Base-by-base conservation (phyloP, 2,888 invertebrate species). In the Noctua fimbriata region DNA sequence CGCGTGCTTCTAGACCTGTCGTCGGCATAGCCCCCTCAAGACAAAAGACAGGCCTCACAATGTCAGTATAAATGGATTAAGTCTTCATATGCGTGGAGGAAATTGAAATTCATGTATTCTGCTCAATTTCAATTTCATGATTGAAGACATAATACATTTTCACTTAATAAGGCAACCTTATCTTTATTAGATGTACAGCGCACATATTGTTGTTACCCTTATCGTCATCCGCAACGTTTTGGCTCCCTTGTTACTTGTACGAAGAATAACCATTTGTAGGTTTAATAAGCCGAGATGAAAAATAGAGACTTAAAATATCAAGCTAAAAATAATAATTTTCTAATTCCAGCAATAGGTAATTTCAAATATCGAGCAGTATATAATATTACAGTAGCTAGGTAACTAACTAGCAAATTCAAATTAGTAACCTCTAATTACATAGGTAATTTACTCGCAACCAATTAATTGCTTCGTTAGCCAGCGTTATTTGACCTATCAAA, bases 1-100 rank as follows among this genome's bases (percentile, higher is more conserved):
- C 79, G 84, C 79, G 78, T 89, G 79, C 67, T 87, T 80, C 87
- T 77, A 84, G 82, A 82, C 86, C 88, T 86, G 78, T 73, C 82
- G 84, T 63, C 89, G 71, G 67, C 89, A 76, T 73, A 70, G 76
- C 74, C 67, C 66, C 24, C 63, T 63, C 72, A 73, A 79, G 49
- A 87, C 89, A 87, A 76, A 81, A 79, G 83, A 63, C 65, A 55
- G 41, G 70, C 81, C 67, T 66, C 79, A 75, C 83, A 79, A 82
- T 83, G 66, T 79, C 66, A 79, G 63, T 65, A 69, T 85, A 86
- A 84, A 84, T 79, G 84, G 84, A 84, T 84, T 84, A 85, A 78
- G 63, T 44, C 73, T 75, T 74, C 82, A 73, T 80, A 47, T 44
- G 67, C 66, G 66, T 75, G 49, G n/a, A 32, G 41, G 66, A n/a